Evolutionary conservation across 2,888 invertebrate species (phyloP).

Genomic region (Lagria hirta): DNA sequence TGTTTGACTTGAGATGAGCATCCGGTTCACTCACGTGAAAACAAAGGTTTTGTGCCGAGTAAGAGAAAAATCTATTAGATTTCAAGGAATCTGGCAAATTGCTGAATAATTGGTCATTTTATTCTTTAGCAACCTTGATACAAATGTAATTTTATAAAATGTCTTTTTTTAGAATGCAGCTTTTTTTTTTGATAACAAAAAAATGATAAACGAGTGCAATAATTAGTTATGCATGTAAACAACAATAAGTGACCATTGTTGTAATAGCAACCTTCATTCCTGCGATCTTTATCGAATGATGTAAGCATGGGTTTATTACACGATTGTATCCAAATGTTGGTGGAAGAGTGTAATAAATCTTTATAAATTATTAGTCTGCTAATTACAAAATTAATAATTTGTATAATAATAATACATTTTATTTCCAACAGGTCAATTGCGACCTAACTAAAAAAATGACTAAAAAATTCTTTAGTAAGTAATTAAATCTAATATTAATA

Average conservation of each 20-base stretch:
- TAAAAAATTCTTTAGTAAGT: too few species aligned
- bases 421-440: conserved; percentile 9
- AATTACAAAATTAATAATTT: too few species aligned
- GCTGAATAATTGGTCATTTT: conserved; percentile 37
- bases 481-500: too few species aligned
- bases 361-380: too few species aligned
- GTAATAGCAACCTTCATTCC: conserved; percentile 33
- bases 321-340: too few species aligned
- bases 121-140: conserved; percentile 32
- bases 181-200: conserved; percentile 1
- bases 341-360: too few species aligned
- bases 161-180: conserved; percentile 1
- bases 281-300: conserved; percentile 35
- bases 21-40: conserved; percentile 19
- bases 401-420: conserved; percentile 15
- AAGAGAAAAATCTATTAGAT: conserved; percentile 24
- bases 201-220: conserved; percentile 26
- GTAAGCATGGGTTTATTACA: conserved; percentile 32
- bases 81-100: conserved; percentile 34
- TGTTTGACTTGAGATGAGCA: conserved; percentile 9
- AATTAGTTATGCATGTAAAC: conserved; percentile 42
- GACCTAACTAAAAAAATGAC: too few species aligned
- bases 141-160: conserved; percentile 12
- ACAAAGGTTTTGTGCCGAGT: conserved; percentile 16
- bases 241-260: conserved; percentile 41